phyloP scores from a whole-genome alignment of 2,797 vertebrate genomes.

The Anisognathus igniventris region DNA sequence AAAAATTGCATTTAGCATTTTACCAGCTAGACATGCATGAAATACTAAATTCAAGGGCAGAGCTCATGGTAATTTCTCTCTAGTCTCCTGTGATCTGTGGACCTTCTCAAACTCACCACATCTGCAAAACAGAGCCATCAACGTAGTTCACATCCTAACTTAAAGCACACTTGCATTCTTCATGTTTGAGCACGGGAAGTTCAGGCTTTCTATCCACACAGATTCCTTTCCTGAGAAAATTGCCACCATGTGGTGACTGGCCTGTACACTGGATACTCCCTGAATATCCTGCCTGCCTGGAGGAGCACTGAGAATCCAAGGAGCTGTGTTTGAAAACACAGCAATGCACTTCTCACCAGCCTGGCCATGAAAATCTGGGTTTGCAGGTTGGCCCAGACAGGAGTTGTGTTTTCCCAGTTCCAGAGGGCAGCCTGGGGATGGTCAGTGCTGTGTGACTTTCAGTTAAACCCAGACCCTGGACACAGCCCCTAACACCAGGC shows the following conservation, averaged over 20 bases:
- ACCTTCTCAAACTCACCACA: neutral
- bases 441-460: neutral
- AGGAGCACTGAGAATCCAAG: neutral
- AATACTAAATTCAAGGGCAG: neutral
- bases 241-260: neutral
- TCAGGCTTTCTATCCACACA: neutral
- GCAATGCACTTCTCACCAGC: neutral
- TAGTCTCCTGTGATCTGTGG: neutral
- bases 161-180: neutral
- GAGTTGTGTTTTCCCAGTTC: neutral
- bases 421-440: neutral
- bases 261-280: rapidly evolving
- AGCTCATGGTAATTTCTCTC: neutral
- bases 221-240: neutral
- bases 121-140: neutral
- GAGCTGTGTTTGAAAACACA: neutral
- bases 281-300: rapidly evolving
- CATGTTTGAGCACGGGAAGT: neutral
- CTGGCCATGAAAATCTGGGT: neutral
- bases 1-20: slow-evolving; percentile 15
- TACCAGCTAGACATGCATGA: neutral
- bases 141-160: neutral
- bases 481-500: neutral
- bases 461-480: neutral
- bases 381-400: neutral